Evolutionary conservation across 1,140 invertebrate genomes (phyloP).

Genomic region (Brachionus calyciflorus): DNA sequence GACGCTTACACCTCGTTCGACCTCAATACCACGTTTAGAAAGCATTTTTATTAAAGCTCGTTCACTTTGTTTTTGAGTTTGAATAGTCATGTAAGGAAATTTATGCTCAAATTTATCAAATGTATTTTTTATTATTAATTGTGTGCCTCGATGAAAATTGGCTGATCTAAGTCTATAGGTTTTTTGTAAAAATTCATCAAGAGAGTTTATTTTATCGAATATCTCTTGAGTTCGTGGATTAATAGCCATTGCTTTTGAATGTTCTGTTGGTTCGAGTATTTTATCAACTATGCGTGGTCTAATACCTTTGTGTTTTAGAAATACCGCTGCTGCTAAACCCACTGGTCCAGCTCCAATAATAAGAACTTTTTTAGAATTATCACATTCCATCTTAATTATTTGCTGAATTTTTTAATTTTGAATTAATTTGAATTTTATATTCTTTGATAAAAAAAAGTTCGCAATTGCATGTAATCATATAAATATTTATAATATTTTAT

Average conservation of each 20-base stretch:
- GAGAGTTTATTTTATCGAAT: neutral
- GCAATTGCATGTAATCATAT: too few relatives aligned
- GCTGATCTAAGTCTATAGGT: neutral
- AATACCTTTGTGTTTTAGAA: neutral
- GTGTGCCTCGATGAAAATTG: neutral
- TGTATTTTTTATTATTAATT: neutral
- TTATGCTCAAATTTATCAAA: neutral
- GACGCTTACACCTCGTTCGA: neutral
- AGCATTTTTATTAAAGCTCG: neutral
- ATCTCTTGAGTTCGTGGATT: neutral
- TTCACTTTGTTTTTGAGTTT: neutral
- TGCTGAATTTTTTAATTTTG: too few relatives aligned
- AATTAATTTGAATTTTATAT: too few relatives aligned
- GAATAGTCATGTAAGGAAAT: neutral
- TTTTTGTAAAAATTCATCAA: neutral
- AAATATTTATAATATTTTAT: too few relatives aligned
- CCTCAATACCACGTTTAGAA: neutral
- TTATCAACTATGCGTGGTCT: neutral
- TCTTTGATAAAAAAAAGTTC: too few relatives aligned
- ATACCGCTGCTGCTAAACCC: neutral
- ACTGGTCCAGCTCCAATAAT: neutral
- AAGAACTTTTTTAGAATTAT: neutral
- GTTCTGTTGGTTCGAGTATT: neutral
- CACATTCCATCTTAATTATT: too few relatives aligned
- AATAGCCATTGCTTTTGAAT: neutral